Evolutionary conservation across 1,140 invertebrate species (phyloP), one percentile per base, ranked within the genome.

Genomic region (Maniola jurtina): DNA sequence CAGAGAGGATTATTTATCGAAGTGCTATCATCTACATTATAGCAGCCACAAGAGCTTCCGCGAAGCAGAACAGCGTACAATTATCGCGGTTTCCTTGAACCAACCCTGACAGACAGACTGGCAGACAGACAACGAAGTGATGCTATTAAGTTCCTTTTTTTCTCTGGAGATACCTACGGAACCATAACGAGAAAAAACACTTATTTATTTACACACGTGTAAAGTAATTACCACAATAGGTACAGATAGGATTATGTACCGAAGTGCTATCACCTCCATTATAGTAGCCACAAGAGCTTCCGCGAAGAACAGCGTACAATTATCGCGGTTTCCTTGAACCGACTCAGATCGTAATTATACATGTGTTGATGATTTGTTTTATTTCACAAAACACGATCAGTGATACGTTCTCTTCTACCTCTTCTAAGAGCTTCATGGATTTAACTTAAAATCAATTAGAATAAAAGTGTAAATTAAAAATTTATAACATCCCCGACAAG

Each of bases 51-150:
- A 64, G 70, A 55, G 72, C 62, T 87, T 86, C 84, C 70, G 61
- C 73, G 84, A 86, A 87, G 48, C 66, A 67, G 75, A n/a, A n/a
- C 60, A 48, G 66, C 72, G 72, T 73, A 76, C 75, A 84, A 87
- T 85, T 84, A 85, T 83, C 76, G 66, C 68, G 45, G 76, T 69
- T 87, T 84, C 82, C 78, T 74, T 75, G 83, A 83, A 87, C 33
- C 80, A 71, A 45, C 73, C 63, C 68, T 63, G 73, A 79, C 25
- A 2, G 25, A 25, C 25, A 25, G 25, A 25, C 25, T 2, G 25
- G 4, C 25, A 25, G 25, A 25, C 25, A 25, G 25, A 25, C 25
- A 25, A 25, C 25, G 25, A 25, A 25, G 25, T 25, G 25, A 25
- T 25, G 1, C 25, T 25, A 25, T 25, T 2, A 25, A 4, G 25